Percentiles rank a stretch among this genome's conserved stretches.
These are phyloP conservation scores for Caligus rogercresseyi DNA, from an alignment of 1,140 invertebrate genomes.

Conservation along the genomic window DNA sequence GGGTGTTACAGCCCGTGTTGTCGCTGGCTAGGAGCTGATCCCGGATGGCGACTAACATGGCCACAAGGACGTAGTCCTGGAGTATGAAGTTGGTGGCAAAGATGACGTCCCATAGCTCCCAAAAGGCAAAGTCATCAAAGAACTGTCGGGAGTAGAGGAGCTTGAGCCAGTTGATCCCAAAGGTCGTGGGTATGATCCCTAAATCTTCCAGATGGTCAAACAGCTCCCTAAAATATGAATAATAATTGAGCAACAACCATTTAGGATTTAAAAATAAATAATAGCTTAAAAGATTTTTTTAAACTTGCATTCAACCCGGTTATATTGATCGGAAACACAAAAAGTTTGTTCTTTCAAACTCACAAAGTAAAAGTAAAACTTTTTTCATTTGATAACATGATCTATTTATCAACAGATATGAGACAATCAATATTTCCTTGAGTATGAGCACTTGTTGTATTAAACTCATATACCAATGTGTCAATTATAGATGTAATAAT, in stretches of 20 bases:
- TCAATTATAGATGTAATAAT: no score
- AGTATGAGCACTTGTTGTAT: no score
- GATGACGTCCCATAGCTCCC: background rate
- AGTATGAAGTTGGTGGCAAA: background rate
- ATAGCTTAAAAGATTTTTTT: background rate
- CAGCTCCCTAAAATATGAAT: background rate
- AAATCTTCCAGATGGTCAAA: background rate
- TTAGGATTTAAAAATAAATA: background rate
- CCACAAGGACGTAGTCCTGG: constrained; percentile 1
- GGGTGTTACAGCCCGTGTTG: background rate
- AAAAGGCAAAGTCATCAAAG: background rate
- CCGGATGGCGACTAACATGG: constrained; percentile 3
- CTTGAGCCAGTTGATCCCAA: constrained; percentile 12
- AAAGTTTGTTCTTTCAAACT: background rate
- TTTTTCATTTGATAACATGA: background rate
- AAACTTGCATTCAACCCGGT: background rate
- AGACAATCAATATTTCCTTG: no score
- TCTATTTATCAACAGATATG: background rate
- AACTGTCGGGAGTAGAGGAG: constrained; percentile 7
- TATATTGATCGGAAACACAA: background rate
- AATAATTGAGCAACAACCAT: no score
- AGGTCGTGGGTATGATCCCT: constrained; percentile 2
- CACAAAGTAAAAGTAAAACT: background rate
- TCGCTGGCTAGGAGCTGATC: background rate
- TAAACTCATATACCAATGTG: no score